Evolutionary conservation across 2,888 invertebrate genomes (phyloP), one percentile per base, ranked within the genome.

Genomic region (Drosophila rellima): DNA sequence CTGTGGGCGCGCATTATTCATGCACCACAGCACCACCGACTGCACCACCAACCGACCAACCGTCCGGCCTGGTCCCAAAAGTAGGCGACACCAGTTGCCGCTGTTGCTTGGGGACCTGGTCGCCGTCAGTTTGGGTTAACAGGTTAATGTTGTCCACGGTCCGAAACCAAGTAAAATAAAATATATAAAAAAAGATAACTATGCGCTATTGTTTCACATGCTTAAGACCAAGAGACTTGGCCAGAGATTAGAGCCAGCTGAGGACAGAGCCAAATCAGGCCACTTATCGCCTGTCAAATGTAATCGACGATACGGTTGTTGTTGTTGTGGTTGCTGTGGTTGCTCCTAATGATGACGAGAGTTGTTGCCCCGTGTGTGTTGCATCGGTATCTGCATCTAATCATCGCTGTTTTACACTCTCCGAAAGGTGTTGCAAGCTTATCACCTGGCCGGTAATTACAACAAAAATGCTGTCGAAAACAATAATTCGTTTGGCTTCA

Each of bases 1-100:
- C 90, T 89, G 89, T 87, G 90, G 91, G 91, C 88, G 90, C 90
- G 85, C 91, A 91, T 91, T 91, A 91, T 91, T 91, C 91, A 91
- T 91, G 91, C 88, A 78, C 17, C 62, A 40, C 55, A 13, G 26
- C 42, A 42, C 23, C 40, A 42, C 60, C 50, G 11, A 39, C 80
- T 84, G 82, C 70, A 80, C 68, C 67, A 63, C 48, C 61, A 67
- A 59, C 61, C 60, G 50, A 40, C 11, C 3, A 56, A 54, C 50
- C 71, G 70, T 44, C 59, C 61, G 48, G 26, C 29, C 67, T 20
- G 62, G 54, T 67, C 67, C 76, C 70, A 82, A 84, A 87, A 82
- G 85, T 84, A 83, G 82, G 82, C 82, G 87, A 84, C 88, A 78
- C 87, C 87, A 31, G 72, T 42, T 17, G 37, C 52, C 63, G 48